Base-by-base conservation (phyloP, 2,888 invertebrate genomes). In the Dolomedes plantarius region DNA sequence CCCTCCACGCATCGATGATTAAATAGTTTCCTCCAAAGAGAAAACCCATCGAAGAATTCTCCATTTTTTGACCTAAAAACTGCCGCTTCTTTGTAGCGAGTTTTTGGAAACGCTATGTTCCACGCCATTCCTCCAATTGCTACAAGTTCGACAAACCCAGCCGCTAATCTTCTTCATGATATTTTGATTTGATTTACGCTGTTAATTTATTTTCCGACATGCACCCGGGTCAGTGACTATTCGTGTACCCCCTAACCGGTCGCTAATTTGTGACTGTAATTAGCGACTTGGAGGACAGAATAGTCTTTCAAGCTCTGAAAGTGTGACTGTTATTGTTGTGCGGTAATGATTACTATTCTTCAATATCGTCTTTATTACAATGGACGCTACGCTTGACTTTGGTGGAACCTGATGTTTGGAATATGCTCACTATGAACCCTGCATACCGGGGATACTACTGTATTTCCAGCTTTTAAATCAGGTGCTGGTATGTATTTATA, bases 21-120 rank as follows among this genome's bases (percentile, higher is more conserved):
- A 83, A 77, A 83, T 83, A 83, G 83, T 77, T 83, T 83, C 77
- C 76, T 76, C n/a, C 62, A 23, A 41, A 69, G 62, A 64, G 71
- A 72, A 76, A 78, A 83, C 68, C 32, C 16, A 75, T 82, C 46
- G 19, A 41, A 31, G 76, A 81, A 81, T 74, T 81, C 67, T 41
- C 32, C 75, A 68, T 81, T 81, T 82, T 77, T 72, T 83, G 83
- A 83, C 83, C 83, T 67, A 78, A 77, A 83, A 83, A 77, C 82
- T 29, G 50, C 32, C 23, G 46, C 50, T 65, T 75, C 74, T 81
- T 69, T 81, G 81, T 81, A 41, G 56, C 62, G 39, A 27, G 28
- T 32, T 67, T 67, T 67, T 56, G 2, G 56, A 46, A 56, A 56
- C 7, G 0, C 23, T 23, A 3, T 23, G 23, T 23, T 56, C 56